Percentiles rank a stretch among this genome's conserved stretches.
Conservation (phyloP, 2,113 vertebrate species). For the Echinops telfairi region DNA sequence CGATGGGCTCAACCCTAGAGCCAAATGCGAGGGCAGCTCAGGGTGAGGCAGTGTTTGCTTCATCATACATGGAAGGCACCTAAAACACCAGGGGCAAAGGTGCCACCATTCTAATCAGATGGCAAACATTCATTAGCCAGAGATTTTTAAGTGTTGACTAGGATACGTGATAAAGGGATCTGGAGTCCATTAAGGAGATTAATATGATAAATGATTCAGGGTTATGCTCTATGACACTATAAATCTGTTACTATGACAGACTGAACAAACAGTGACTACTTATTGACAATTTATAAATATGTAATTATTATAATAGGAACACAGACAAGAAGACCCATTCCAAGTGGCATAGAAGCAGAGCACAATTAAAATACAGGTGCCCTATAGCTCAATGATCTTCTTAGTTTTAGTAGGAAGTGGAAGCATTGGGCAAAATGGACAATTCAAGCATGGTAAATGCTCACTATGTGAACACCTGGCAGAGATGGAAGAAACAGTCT, state of each 20-base stretch:
- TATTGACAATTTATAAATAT: background rate
- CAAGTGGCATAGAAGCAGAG: background rate
- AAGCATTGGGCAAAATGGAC: background rate
- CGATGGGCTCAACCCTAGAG: no score
- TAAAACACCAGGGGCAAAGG: background rate
- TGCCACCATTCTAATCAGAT: background rate
- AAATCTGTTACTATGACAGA: background rate
- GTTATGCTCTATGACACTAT: background rate
- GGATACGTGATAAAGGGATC: background rate
- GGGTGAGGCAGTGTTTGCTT: no score
- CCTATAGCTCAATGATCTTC: background rate
- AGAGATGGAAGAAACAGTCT: background rate
- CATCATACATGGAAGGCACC: no score
- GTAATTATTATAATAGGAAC: background rate
- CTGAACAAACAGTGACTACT: background rate
- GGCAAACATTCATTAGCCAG: background rate
- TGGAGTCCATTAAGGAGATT: background rate
- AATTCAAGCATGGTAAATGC: background rate
- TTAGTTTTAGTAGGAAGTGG: background rate
- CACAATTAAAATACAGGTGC: background rate
- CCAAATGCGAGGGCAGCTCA: no score
- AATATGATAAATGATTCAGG: background rate
- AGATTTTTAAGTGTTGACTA: background rate
- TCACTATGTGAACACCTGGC: background rate
- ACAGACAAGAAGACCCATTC: background rate